phyloP scores from a whole-genome alignment of 1,140 invertebrate genomes.

The Anthonomus grandis region DNA sequence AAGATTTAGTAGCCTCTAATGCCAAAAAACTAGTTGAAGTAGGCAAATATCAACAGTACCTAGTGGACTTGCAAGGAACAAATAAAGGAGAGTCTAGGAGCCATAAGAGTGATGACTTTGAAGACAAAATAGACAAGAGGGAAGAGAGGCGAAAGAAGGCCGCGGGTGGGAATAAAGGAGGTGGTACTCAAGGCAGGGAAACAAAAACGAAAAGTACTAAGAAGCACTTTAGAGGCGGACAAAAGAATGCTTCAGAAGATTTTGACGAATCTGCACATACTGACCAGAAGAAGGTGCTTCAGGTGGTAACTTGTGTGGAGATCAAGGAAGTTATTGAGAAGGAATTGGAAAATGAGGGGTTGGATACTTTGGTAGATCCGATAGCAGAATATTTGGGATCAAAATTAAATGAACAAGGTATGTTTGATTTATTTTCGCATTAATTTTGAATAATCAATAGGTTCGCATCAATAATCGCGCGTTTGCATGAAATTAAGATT shows the following conservation, averaged over 20 bases:
- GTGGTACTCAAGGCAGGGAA: slow-evolving; percentile 89
- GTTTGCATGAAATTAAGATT: too few species aligned
- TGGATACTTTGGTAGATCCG: slow-evolving; percentile 60
- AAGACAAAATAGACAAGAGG: slow-evolving; percentile 70
- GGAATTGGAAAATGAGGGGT: slow-evolving; percentile 61
- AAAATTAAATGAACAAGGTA: slow-evolving; percentile 55
- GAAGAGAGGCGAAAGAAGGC: slow-evolving; percentile 89
- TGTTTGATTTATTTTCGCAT: slow-evolving; percentile 30
- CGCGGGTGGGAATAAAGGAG: slow-evolving; percentile 78
- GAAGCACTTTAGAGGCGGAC: slow-evolving; percentile 58
- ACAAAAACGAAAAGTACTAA: slow-evolving; percentile 94
- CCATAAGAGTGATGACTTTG: slow-evolving; percentile 46
- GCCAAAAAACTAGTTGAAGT: slow-evolving; percentile 68
- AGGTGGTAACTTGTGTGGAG: slow-evolving; percentile 67
- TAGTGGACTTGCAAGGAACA: slow-evolving; percentile 57
- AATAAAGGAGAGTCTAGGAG: slow-evolving; percentile 41
- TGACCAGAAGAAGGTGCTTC: slow-evolving; percentile 52
- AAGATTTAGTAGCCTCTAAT: slow-evolving; percentile 65
- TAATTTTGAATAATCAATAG: too few species aligned
- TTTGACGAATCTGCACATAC: slow-evolving; percentile 57
- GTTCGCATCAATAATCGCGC: too few species aligned
- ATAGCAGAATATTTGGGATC: slow-evolving; percentile 60
- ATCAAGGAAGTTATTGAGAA: slow-evolving; percentile 56
- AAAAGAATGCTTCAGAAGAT: slow-evolving; percentile 56
- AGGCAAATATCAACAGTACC: slow-evolving; percentile 61